Evolutionary conservation across 2,797 vertebrate species (phyloP).

Genomic region (Sebastes reedi): DNA sequence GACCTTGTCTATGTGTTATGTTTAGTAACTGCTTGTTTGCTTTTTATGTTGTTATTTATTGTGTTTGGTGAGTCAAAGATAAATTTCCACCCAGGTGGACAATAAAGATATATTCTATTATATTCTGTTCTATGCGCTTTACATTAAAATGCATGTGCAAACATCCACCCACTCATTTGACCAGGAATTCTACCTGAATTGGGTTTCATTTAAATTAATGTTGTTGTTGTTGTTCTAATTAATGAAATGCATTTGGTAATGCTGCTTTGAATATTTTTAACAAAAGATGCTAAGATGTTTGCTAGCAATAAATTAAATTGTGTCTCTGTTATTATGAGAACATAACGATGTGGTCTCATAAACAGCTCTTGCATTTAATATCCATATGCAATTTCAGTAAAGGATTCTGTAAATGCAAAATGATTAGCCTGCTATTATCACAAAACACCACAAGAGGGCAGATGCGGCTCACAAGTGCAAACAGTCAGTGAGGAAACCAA

Average conservation of each 20-base stretch:
- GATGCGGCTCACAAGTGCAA: slow-evolving; percentile 18
- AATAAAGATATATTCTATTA: not conserved
- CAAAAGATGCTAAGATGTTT: not conserved
- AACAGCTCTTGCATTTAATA: not conserved
- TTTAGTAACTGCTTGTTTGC: not conserved
- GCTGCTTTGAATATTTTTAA: not conserved
- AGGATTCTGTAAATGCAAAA: not conserved
- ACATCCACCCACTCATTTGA: not conserved
- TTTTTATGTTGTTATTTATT: not conserved
- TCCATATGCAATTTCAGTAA: not conserved
- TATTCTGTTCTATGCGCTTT: not conserved
- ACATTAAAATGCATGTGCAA: not conserved
- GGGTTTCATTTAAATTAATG: not conserved
- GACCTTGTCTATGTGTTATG: not conserved
- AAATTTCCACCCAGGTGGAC: not conserved
- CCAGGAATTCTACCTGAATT: not conserved
- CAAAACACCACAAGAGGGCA: slow-evolving; percentile 66
- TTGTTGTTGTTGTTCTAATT: not conserved
- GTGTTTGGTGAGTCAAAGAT: not conserved
- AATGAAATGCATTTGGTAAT: not conserved
- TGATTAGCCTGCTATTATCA: not conserved
- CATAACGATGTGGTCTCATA: not conserved
- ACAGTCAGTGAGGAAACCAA: not conserved
- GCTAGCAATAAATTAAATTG: not conserved
- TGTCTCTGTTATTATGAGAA: not conserved